A percentile compares a stretch with the other conserved stretches of the same genome.
These are phyloP conservation scores for Platichthys flesus DNA, from an alignment of 2,113 vertebrate species.

Conservation along the genomic window DNA sequence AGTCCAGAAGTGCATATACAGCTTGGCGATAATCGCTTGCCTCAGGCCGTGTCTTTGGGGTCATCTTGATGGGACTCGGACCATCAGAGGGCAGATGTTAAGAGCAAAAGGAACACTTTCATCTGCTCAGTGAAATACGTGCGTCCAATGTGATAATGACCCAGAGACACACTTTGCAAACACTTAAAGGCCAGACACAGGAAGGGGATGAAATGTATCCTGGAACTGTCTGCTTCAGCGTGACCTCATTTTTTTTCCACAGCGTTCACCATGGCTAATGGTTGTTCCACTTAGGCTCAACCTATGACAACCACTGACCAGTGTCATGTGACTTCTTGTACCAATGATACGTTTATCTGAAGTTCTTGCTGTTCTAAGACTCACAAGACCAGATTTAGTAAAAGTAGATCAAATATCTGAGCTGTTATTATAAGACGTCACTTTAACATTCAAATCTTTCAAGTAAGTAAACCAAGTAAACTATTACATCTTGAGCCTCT, in stretches of 20 bases:
- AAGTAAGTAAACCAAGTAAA: slow-evolving; percentile 40
- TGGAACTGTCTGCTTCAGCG: slow-evolving; percentile 41
- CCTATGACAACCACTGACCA: slow-evolving; percentile 14
- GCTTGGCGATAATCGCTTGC: slow-evolving; percentile 64
- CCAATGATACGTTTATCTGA: not conserved
- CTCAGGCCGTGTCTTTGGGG: slow-evolving; percentile 70
- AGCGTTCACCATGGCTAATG: slow-evolving; percentile 20
- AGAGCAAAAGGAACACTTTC: slow-evolving; percentile 71
- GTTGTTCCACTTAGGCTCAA: slow-evolving; percentile 23
- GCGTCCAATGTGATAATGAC: slow-evolving; percentile 83
- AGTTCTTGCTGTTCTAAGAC: not conserved
- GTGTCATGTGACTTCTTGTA: slow-evolving; percentile 31
- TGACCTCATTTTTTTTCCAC: slow-evolving; percentile 45
- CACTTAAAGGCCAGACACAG: slow-evolving; percentile 59
- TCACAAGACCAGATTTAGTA: not conserved
- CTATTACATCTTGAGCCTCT: slow-evolving; percentile 67
- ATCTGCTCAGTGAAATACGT: slow-evolving; percentile 76
- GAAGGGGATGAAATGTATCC: slow-evolving; percentile 56
- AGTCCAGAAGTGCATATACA: slow-evolving; percentile 11
- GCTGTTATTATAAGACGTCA: not conserved
- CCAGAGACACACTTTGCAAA: slow-evolving; percentile 55
- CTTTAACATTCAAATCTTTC: slow-evolving; percentile 7
- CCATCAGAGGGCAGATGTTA: slow-evolving; percentile 72
- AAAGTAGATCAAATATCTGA: not conserved
- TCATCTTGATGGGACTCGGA: slow-evolving; percentile 57